Evolutionary conservation across 1,140 invertebrate genomes (phyloP).

Genomic region (Nasonia longicornis): DNA sequence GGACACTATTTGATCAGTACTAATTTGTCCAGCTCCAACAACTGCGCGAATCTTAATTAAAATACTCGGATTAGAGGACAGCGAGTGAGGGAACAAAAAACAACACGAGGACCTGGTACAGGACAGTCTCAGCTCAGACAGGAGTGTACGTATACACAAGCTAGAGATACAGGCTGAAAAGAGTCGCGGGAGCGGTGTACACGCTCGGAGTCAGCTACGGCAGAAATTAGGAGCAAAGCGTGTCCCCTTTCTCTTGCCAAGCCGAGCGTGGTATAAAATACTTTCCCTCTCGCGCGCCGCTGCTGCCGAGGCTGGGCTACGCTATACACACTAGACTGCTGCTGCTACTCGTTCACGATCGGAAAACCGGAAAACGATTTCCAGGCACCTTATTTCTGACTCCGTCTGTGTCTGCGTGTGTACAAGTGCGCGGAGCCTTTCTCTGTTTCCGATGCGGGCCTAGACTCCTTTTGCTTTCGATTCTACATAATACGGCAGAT

Average conservation of each 20-base stretch:
- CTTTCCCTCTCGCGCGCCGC: conserved; percentile 65
- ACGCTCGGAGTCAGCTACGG: conserved; percentile 59
- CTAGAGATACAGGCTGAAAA: conserved; percentile 15
- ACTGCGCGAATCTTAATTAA: no score
- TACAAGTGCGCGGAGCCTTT: conserved; percentile 6
- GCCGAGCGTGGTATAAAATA: conserved; percentile 69
- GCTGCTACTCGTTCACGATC: conserved; percentile 47
- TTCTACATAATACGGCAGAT: conserved; percentile 19
- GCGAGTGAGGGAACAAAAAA: not conserved
- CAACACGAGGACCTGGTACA: not conserved
- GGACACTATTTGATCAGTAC: no score
- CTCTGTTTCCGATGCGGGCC: conserved; percentile 36
- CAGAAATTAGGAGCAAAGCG: conserved; percentile 70
- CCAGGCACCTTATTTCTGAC: conserved; percentile 48
- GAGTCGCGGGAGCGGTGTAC: conserved; percentile 50
- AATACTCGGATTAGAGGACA: no score
- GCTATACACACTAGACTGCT: not conserved
- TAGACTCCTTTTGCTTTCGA: not conserved
- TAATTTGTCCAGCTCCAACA: no score
- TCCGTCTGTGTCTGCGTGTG: conserved; percentile 12
- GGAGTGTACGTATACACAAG: no score
- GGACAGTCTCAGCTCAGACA: not conserved
- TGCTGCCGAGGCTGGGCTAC: conserved; percentile 18
- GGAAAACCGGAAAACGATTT: conserved; percentile 67
- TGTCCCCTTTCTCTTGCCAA: conserved; percentile 71